phyloP scores from a whole-genome alignment of 2,888 invertebrate species.

The Nezara viridula region DNA sequence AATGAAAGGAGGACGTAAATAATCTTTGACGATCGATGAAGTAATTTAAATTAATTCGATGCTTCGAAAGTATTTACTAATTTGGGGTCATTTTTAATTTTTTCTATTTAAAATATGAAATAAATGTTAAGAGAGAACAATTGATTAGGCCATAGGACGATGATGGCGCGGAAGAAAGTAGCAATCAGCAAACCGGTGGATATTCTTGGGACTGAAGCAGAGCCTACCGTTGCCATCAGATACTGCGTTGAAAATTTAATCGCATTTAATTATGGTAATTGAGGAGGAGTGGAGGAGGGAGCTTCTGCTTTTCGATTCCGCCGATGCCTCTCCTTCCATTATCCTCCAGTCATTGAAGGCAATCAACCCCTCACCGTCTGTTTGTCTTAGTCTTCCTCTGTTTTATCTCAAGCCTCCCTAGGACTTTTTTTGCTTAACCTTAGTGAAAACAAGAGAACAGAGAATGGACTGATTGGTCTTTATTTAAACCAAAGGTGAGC shows the following conservation, averaged over 20 bases:
- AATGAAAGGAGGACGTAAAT: too few species aligned
- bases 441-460: neutral
- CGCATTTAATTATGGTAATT: slow-evolving; percentile 43
- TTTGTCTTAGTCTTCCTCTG: slow-evolving; percentile 5
- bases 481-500: neutral
- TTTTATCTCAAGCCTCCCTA: neutral
- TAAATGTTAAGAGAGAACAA: neutral
- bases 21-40: neutral
- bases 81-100: too few species aligned
- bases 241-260: slow-evolving; percentile 18
- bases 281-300: neutral
- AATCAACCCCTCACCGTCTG: neutral
- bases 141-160: neutral
- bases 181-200: neutral
- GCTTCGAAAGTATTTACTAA: too few species aligned
- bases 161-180: neutral
- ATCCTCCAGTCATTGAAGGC: neutral
- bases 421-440: neutral
- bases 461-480: neutral
- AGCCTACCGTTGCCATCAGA: neutral
- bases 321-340: neutral
- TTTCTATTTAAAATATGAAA: neutral
- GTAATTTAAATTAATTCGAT: neutral
- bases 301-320: slow-evolving; percentile 42
- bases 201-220: neutral